Base-by-base conservation (phyloP, 2,797 vertebrate species). In the Anguilla pacifica region DNA sequence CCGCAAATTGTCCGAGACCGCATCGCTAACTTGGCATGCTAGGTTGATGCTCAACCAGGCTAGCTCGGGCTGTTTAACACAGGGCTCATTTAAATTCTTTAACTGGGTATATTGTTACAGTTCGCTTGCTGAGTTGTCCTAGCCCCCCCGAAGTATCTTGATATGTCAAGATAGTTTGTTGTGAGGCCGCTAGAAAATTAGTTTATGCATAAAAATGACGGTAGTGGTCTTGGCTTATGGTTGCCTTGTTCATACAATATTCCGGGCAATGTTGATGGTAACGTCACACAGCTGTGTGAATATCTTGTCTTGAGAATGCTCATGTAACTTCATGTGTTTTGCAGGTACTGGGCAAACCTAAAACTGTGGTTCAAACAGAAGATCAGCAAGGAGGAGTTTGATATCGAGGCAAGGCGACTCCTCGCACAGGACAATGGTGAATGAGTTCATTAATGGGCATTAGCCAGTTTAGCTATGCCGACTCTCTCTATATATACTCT, bases 341-440 rank as follows among this genome's bases (percentile, higher is more conserved):
- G n/a, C 86, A 99, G 99, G 91, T 99, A 99, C 90, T 99, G 99
- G 99, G 98, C 99, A 39, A 99, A 99, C 93, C 87, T 99, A 87
- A 99, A 99, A 91, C 94, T 99, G 0, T 99, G 99, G 99, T 99
- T 99, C 93, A 99, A 99, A 92, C 99, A 99, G 88, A 99, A 99
- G 93, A 99, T 99, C 92, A 99, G 98, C 89, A 99, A 99, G 88
- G 99, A 99, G 89, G 98, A 99, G 93, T 99, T 99, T 93, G 99
- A 99, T 91, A 53, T 97, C 22, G 99, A 99, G 91, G 98, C 99
- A 0, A 97, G 98, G 0, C 96, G 98, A 39, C 97, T 99, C 9
- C 94, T 99, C 91, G 97, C 98, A 0, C 98, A 99, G 88, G 98
- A 99, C 9, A 98, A 98, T 35, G 98, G 98, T 99, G 92, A 94